Conservation (phyloP, 2,888 invertebrate genomes). For the Elgonia sp. region DNA sequence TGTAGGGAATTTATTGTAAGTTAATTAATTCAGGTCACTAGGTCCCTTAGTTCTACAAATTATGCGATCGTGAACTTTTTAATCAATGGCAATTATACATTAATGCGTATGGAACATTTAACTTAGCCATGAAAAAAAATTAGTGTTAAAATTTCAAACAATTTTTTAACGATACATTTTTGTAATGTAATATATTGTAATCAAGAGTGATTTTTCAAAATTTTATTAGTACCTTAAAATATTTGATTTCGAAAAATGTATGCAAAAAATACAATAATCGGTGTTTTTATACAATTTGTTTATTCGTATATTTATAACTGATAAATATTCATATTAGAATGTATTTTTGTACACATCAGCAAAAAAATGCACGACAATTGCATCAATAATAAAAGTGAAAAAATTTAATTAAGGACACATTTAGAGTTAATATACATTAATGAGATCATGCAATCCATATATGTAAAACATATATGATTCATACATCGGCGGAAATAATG, state of each 20-base stretch:
- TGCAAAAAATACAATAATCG: not conserved
- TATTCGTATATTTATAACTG: too few relatives aligned
- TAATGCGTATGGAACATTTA: not conserved
- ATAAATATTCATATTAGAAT: too few relatives aligned
- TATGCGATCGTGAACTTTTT: slow-evolving; percentile 53
- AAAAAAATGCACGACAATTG: not conserved
- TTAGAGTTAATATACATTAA: slow-evolving; percentile 22
- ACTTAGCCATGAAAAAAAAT: not conserved
- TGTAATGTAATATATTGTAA: too few relatives aligned
- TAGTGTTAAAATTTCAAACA: not conserved
- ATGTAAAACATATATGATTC: slow-evolving; percentile 50
- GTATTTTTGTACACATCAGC: not conserved
- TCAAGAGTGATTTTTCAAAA: too few relatives aligned
- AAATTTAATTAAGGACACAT: slow-evolving; percentile 29
- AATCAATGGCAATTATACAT: slow-evolving; percentile 15
- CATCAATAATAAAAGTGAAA: not conserved
- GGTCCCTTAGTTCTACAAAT: slow-evolving; percentile 35
- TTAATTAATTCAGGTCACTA: slow-evolving; percentile 61
- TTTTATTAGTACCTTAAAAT: too few relatives aligned
- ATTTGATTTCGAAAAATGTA: not conserved
- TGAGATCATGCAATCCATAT: slow-evolving; percentile 50
- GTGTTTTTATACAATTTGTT: not conserved
- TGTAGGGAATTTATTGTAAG: slow-evolving; percentile 47
- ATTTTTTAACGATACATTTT: too few relatives aligned
- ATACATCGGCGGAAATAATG: slow-evolving; percentile 1